phyloP scores from a whole-genome alignment of 2,113 vertebrate genomes.

The Synodontis membranacea region DNA sequence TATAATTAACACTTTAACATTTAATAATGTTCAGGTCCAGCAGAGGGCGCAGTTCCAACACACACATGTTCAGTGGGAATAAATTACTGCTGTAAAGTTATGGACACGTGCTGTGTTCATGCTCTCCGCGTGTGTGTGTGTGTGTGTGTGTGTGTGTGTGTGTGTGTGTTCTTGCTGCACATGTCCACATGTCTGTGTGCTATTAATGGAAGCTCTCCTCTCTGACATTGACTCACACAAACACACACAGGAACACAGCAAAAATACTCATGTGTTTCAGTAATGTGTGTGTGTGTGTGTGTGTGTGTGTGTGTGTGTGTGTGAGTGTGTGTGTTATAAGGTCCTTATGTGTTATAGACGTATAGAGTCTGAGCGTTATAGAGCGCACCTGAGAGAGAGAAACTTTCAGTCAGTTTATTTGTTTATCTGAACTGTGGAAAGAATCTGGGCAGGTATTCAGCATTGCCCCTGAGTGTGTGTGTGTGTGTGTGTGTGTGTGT shows the following conservation, averaged over 20 bases:
- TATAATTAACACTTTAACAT: no score
- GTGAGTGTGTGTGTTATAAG: neutral
- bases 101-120: slow-evolving; percentile 54
- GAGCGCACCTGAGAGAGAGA: neutral
- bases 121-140: slow-evolving; percentile 46
- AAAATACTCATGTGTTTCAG: neutral
- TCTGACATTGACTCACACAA: slow-evolving; percentile 63
- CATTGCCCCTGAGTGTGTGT: neutral
- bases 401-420: neutral
- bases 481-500: neutral
- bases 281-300: slow-evolving; percentile 13
- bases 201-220: slow-evolving; percentile 71
- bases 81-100: slow-evolving; percentile 7
- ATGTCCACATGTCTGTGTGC: slow-evolving; percentile 61
- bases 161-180: slow-evolving; percentile 58
- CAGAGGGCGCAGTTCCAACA: slow-evolving; percentile 20
- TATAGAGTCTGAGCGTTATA: neutral
- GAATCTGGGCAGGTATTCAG: neutral
- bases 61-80: neutral
- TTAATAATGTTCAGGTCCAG: slow-evolving; percentile 23
- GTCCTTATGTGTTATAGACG: neutral
- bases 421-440: slow-evolving; percentile 30
- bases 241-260: slow-evolving; percentile 39
- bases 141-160: slow-evolving; percentile 56
- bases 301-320: neutral